A percentile compares a stretch with the other conserved stretches of the same genome.
phyloP scores from a whole-genome alignment of 1,140 invertebrate genomes.

The Nebria ingens region DNA sequence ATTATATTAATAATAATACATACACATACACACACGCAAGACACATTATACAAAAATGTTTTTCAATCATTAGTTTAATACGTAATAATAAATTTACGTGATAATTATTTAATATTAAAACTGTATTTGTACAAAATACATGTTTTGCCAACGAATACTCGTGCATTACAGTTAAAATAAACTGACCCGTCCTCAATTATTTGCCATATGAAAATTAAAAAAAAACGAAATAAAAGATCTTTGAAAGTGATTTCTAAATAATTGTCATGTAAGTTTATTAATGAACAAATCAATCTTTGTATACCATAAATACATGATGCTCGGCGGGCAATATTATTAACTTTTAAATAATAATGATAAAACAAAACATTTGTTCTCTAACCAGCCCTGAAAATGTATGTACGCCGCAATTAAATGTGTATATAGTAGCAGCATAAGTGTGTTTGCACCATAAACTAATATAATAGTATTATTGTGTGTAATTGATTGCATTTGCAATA shows the following conservation, averaged over 20 bases:
- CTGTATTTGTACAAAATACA: not conserved
- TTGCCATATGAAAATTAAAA: too few species aligned
- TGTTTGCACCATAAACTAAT: slow-evolving; percentile 34
- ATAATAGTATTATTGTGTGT: slow-evolving; percentile 31
- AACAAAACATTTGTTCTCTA: not conserved
- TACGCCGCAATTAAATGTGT: slow-evolving; percentile 29
- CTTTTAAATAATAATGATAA: too few species aligned
- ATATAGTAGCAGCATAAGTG: slow-evolving; percentile 24
- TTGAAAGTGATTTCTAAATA: not conserved
- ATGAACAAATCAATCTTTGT: not conserved
- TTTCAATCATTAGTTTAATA: not conserved
- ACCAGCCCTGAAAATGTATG: slow-evolving; percentile 13
- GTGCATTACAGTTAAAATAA: not conserved
- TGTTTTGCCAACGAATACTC: not conserved
- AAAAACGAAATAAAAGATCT: slow-evolving; percentile 11
- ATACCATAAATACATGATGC: not conserved
- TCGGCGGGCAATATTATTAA: slow-evolving; percentile 7
- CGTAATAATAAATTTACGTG: not conserved
- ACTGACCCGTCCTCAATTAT: not conserved
- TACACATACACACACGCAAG: not conserved
- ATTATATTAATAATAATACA: too few species aligned
- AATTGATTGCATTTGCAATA: slow-evolving; percentile 36
- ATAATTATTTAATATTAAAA: not conserved
- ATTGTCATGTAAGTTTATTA: not conserved
- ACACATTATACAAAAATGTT: not conserved